Evolutionary conservation across 2,797 vertebrate species (phyloP), one percentile per base, ranked within the genome.

Genomic region (Syndactyla subalaris): DNA sequence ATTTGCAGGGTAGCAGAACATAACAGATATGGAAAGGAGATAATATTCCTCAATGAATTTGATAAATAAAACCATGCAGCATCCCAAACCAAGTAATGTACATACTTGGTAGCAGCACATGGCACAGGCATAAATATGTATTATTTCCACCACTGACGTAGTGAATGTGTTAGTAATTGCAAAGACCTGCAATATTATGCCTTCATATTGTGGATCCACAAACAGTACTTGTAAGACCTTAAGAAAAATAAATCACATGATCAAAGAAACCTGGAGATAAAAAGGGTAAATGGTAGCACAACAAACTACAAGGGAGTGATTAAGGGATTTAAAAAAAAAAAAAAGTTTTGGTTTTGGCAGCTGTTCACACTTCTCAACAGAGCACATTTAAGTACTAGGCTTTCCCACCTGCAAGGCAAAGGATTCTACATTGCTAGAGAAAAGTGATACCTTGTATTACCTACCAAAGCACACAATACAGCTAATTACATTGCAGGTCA

Each of bases 361-460:
- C 71, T 52, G 85, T 83, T 59, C 81, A 82, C 8, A 12, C 72
- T 89, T 94, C 58, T 90, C 62, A 91, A 34, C n/a, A 52, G 74
- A 81, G 57, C 30, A 46, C 29, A 12, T 80, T 91, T 77, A 84
- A 72, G 32, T 20, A 6, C 58, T 34, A 85, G 39, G 26, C 23
- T 92, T 94, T 96, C 89, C 76, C 90, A 96, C 70, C 93, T 84
- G 59, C 85, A 92, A 93, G 52, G 55, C 58, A 63, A 93, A 92
- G 74, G 57, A 75, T 62, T n/a, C 59, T 45, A 17, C 8, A 6
- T 3, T 66, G 46, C 46, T 21, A 34, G 68, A 65, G 65, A 61
- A 90, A 95, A 78, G 62, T 24, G 73, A 96, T 78, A 85, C 89
- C 48, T 32, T 38, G 34, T 34, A 26, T 77, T 46, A 41, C 29